phyloP scores from a whole-genome alignment of 53 echinoderm and acorn worm species.

The Apostichopus leukothele region DNA sequence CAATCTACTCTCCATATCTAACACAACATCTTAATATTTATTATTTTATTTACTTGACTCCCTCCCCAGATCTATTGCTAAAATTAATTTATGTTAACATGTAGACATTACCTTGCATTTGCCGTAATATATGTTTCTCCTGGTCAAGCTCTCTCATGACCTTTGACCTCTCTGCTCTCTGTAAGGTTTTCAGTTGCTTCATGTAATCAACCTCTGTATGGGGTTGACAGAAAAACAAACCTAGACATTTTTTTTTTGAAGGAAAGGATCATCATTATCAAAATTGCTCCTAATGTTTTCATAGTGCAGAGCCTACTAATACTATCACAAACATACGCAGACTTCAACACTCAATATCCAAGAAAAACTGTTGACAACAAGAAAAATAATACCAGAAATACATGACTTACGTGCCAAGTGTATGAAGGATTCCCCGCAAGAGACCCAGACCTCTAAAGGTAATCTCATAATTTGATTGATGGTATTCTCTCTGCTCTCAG shows the following conservation, averaged over 20 bases:
- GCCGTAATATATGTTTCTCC: constrained; percentile 92
- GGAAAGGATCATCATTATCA: no score
- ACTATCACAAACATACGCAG: no score
- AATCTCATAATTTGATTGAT: constrained; percentile 59
- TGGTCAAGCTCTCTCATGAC: constrained; percentile 89
- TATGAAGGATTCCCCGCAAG: constrained; percentile 88
- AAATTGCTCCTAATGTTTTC: no score
- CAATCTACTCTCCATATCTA: no score
- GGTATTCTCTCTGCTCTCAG: constrained; percentile 43
- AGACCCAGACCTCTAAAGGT: constrained; percentile 96
- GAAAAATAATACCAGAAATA: not conserved
- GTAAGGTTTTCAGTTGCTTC: constrained; percentile 69
- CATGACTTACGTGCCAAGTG: constrained; percentile 78
- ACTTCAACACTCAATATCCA: no score
- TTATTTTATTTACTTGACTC: no score
- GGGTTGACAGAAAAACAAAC: not conserved
- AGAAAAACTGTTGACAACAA: no score
- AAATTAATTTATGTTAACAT: no score
- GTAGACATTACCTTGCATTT: constrained; percentile 85
- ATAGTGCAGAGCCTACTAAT: no score
- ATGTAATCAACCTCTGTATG: constrained; percentile 84
- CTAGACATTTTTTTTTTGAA: no score
- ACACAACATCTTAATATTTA: no score
- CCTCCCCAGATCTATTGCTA: no score
- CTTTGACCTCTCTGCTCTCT: constrained; percentile 80